Conservation (phyloP, 2,113 vertebrate genomes). For the Corythaeola cristata region DNA sequence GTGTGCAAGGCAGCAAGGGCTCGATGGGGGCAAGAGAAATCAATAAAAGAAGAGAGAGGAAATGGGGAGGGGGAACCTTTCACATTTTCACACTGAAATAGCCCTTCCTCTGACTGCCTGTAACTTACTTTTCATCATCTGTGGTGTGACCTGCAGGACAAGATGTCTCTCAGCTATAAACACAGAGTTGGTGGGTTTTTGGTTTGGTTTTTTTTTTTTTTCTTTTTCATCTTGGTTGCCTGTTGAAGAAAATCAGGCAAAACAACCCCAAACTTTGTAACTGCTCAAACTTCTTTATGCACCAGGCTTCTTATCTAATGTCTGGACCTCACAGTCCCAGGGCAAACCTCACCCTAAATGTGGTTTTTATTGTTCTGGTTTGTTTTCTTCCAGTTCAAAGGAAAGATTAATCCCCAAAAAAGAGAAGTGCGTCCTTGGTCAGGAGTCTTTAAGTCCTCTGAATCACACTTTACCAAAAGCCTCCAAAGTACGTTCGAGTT, state of each 20-base stretch:
- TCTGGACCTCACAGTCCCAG: not conserved
- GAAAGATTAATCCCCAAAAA: slow-evolving; percentile 28
- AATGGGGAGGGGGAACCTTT: not conserved
- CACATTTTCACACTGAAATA: slow-evolving; percentile 5
- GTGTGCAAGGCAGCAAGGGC: slow-evolving; percentile 3
- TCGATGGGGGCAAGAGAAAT: slow-evolving; percentile 26
- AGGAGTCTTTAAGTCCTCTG: not conserved
- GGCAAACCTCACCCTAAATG: slow-evolving; percentile 23
- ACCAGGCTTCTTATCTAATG: not conserved
- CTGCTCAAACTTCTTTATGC: not conserved
- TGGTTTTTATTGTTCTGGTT: slow-evolving; percentile 43
- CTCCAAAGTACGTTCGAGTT: not conserved
- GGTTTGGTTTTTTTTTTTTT: not conserved
- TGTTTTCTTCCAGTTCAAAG: slow-evolving; percentile 50
- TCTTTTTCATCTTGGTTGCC: not conserved
- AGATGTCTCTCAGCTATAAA: slow-evolving; percentile 10
- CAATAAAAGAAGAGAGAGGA: slow-evolving; percentile 56
- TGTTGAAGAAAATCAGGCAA: slow-evolving; percentile 8
- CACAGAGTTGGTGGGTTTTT: not conserved
- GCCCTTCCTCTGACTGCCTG: slow-evolving; percentile 25
- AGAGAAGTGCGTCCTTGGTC: not conserved
- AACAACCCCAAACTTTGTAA: not conserved
- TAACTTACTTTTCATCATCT: slow-evolving; percentile 46
- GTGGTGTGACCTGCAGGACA: not conserved
- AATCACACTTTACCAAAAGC: not conserved